phyloP scores from a whole-genome alignment of 2,113 vertebrate species.

The Misgurnus anguillicaudatus region DNA sequence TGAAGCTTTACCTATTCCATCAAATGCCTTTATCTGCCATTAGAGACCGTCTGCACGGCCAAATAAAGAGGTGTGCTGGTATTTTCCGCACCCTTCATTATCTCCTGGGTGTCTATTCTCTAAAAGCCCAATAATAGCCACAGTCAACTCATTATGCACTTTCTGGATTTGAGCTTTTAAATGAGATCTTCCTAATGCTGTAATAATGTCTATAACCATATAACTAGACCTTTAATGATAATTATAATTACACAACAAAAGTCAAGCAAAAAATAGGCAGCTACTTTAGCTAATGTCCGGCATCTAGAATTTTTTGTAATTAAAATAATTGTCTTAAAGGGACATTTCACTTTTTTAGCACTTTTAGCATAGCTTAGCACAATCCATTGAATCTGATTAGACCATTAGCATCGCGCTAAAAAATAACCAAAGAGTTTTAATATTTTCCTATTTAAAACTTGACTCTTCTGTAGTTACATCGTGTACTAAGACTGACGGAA shows the following conservation, averaged over 20 bases:
- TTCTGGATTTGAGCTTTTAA: neutral
- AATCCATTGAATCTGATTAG: too few species aligned
- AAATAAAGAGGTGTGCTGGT: neutral
- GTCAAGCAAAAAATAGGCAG: neutral
- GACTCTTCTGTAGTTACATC: too few species aligned
- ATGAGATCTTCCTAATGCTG: neutral
- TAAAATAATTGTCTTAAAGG: too few species aligned
- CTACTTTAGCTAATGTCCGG: too few species aligned
- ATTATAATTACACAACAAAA: neutral
- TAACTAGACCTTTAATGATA: neutral
- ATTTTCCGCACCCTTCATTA: conserved; percentile 23
- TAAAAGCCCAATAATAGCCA: neutral
- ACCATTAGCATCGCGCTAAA: too few species aligned
- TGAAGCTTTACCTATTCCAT: conserved; percentile 18
- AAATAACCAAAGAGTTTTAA: too few species aligned
- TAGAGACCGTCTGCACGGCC: neutral
- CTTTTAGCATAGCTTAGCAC: too few species aligned
- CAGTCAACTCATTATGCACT: neutral
- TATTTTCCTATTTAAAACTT: too few species aligned
- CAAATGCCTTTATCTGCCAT: conserved; percentile 19
- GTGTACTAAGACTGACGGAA: too few species aligned
- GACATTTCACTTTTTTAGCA: too few species aligned
- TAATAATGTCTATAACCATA: neutral
- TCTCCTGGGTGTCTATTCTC: neutral
- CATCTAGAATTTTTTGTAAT: too few species aligned